Conservation (phyloP, 1,140 invertebrate species). For the Thaumatotibia leucotreta region DNA sequence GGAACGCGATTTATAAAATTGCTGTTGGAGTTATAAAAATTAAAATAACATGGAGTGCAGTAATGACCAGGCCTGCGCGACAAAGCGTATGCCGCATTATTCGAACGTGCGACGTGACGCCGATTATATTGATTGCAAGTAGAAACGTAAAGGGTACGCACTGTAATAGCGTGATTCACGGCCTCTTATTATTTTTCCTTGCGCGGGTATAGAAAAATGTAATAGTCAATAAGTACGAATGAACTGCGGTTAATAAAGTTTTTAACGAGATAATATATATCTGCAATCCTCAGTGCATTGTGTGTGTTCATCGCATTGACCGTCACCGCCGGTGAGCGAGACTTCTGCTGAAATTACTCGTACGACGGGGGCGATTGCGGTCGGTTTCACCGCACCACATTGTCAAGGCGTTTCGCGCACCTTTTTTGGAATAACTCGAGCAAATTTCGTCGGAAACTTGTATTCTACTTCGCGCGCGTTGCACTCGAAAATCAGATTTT, state of each 20-base stretch:
- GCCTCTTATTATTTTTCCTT: not conserved
- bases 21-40: not conserved
- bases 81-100: not conserved
- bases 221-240: too few relatives aligned
- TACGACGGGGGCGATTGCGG: conserved; percentile 52
- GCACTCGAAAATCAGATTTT: conserved; percentile 71
- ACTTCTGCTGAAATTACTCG: conserved; percentile 28
- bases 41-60: not conserved
- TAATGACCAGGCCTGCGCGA: not conserved
- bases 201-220: not conserved
- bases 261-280: too few relatives aligned
- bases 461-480: conserved; percentile 64
- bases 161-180: not conserved
- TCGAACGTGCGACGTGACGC: not conserved
- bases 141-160: not conserved
- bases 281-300: too few relatives aligned
- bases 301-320: too few relatives aligned
- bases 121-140: not conserved
- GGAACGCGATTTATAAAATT: not conserved
- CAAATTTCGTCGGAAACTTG: conserved; percentile 72
- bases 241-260: too few relatives aligned
- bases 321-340: not conserved
- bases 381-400: conserved; percentile 65
- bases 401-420: conserved; percentile 55
- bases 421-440: conserved; percentile 73